These are phyloP conservation scores for Octodonta nipae DNA, from an alignment of 2,888 invertebrate species.

Conservation along the genomic window DNA sequence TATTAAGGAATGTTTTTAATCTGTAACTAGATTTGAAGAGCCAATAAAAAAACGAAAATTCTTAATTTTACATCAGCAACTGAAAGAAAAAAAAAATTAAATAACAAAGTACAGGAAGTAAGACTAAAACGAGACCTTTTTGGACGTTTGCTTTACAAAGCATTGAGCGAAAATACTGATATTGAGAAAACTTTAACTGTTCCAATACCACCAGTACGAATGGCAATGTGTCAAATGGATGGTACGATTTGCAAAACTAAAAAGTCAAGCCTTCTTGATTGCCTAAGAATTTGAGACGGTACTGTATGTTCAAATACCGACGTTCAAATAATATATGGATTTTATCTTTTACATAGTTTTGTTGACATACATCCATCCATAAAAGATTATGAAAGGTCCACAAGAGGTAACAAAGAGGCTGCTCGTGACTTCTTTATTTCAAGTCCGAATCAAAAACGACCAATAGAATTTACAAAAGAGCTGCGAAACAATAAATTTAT, in stretches of 20 bases:
- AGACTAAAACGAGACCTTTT: conserved; percentile 8
- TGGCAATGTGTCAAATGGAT: conserved; percentile 8
- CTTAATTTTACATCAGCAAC: conserved; percentile 4
- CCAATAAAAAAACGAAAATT: conserved; percentile 5
- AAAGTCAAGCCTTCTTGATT: conserved; percentile 8
- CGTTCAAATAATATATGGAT: conserved; percentile 7
- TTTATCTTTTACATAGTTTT: conserved; percentile 7
- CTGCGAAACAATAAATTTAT: conserved; percentile 9
- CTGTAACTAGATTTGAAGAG: conserved; percentile 6
- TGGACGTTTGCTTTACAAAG: conserved; percentile 4
- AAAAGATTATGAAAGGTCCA: conserved; percentile 10
- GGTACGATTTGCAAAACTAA: conserved; percentile 8
- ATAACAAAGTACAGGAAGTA: conserved; percentile 6
- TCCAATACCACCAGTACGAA: conserved; percentile 7
- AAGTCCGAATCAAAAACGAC: conserved; percentile 10
- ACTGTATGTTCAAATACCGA: conserved; percentile 5
- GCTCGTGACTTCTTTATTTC: no score
- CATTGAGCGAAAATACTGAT: conserved; percentile 4
- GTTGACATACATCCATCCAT: conserved; percentile 9
- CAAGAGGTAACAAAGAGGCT: conserved; percentile 6
- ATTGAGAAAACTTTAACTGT: conserved; percentile 5
- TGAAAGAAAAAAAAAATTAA: conserved; percentile 4
- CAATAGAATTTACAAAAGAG: conserved; percentile 8
- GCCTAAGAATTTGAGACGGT: conserved; percentile 7
- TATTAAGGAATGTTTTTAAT: conserved; percentile 4